Evolutionary conservation across 2,797 vertebrate genomes (phyloP), one percentile per base, ranked within the genome.

Genomic region (Macropus fuliginosus): DNA sequence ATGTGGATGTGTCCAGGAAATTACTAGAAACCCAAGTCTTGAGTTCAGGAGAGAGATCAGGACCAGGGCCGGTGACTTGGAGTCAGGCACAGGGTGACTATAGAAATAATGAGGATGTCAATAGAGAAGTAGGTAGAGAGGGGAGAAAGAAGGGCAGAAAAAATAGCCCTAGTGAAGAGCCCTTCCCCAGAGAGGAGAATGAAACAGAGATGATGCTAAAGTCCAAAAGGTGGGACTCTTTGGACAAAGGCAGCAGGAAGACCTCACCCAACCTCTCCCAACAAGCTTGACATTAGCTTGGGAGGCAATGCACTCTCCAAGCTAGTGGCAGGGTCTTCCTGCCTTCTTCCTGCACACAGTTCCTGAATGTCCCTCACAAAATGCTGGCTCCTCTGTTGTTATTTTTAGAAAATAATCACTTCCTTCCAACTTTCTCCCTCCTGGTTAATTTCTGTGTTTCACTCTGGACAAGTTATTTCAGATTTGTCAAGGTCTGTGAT

Each of bases 371-470:
- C 94, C 93, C 92, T 97, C 92, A 29, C 93, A 94, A 93, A 96
- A 94, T 1, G 50, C 93, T 97, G 96, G 96, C 97, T 97, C 40
- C 92, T 93, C 89, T 96, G 91, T 95, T 98, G 96, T 97, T 97
- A 97, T 97, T 98, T 96, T 96, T 98, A 97, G 98, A 97, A 98
- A 98, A 97, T 94, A 96, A 97, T 94, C 59, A 92, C 57, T 98
- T 97, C 91, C 96, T 97, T 97, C 97, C 97, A 98, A 97, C 94
- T 90, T 40, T 93, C 91, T 59, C 74, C 91, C 59, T 95, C 94
- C 96, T 50, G 16, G 94, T 97, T 98, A 98, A 97, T 97, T 96
- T 97, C 95, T 97, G 91, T 95, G 94, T 54, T 97, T 89, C 66
- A 97, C 97, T 96, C 96, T 92, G 94, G 95, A 97, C 28, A 0